Percentiles rank a stretch among this genome's conserved stretches.
Evolutionary conservation across 1,140 invertebrate species (phyloP).

Genomic region (Hydropsyche tenuis): DNA sequence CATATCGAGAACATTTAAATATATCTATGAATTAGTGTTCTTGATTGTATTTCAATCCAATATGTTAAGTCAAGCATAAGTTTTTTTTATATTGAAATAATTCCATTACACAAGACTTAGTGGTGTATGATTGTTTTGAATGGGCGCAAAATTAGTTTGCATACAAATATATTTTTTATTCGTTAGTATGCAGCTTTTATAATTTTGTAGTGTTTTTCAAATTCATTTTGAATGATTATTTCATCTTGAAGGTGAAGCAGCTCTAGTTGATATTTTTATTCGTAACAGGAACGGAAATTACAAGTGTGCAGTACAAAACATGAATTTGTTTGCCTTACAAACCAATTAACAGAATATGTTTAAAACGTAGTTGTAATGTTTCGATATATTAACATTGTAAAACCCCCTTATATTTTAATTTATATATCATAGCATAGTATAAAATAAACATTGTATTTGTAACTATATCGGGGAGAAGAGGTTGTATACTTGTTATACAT

Average conservation of each 20-base stretch:
- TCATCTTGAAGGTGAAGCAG: neutral
- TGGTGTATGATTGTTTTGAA: no score
- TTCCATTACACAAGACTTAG: no score
- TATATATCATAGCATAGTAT: neutral
- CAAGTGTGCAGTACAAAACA: slow-evolving; percentile 26
- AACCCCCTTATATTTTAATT: neutral
- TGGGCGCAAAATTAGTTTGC: neutral
- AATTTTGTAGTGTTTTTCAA: neutral
- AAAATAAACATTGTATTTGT: neutral
- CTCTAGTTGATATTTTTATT: neutral
- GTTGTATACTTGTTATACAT: neutral
- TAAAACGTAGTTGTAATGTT: neutral
- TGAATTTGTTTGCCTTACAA: slow-evolving; percentile 23
- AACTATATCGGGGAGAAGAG: neutral
- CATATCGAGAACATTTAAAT: no score
- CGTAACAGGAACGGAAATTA: neutral
- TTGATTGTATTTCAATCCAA: no score
- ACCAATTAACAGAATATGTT: slow-evolving; percentile 24
- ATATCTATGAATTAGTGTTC: no score
- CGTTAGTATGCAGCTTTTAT: slow-evolving; percentile 4
- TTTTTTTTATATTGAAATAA: no score
- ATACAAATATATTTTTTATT: neutral
- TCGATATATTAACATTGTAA: neutral
- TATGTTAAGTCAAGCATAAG: no score
- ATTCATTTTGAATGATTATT: neutral